Conservation (phyloP, 2,113 vertebrate genomes). For the Phoenicopterus ruber region DNA sequence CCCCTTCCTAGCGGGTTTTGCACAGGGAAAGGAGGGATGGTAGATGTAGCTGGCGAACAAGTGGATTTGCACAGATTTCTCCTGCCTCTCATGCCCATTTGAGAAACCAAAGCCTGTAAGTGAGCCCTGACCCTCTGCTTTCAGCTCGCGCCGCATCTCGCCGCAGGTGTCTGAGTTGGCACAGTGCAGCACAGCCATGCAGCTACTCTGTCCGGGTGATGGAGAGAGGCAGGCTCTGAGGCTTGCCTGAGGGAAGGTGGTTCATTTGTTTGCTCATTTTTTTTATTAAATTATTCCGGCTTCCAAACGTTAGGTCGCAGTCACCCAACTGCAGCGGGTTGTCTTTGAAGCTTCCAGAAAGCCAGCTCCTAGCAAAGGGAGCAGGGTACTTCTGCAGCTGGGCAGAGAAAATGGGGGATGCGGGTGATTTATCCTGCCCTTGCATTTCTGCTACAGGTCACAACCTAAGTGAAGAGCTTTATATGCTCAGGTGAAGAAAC, state of each 20-base stretch:
- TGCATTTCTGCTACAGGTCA: not conserved
- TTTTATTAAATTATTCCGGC: not conserved
- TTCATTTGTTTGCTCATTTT: not conserved
- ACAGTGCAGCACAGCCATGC: rapidly evolving
- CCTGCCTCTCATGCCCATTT: rapidly evolving
- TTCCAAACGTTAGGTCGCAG: not conserved
- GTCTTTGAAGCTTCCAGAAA: not conserved
- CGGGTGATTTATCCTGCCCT: not conserved
- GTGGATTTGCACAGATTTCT: not conserved
- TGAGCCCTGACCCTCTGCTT: not conserved
- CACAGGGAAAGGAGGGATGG: not conserved
- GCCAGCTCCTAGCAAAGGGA: not conserved
- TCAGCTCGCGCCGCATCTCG: rapidly evolving
- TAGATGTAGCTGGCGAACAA: rapidly evolving
- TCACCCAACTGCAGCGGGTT: not conserved
- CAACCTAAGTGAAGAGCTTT: not conserved
- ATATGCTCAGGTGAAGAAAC: not conserved
- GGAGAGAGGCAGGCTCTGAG: not conserved
- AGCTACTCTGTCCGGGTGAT: rapidly evolving
- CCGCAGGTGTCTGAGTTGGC: rapidly evolving
- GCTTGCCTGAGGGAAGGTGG: not conserved
- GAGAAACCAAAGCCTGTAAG: not conserved
- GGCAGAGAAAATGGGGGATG: not conserved
- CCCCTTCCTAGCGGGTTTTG: not conserved
- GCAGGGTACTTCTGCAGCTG: not conserved